Percentiles rank a stretch among this genome's conserved stretches.
Evolutionary conservation across 2,797 vertebrate species (phyloP).

Genomic region (Brachyrhaphis roseni): DNA sequence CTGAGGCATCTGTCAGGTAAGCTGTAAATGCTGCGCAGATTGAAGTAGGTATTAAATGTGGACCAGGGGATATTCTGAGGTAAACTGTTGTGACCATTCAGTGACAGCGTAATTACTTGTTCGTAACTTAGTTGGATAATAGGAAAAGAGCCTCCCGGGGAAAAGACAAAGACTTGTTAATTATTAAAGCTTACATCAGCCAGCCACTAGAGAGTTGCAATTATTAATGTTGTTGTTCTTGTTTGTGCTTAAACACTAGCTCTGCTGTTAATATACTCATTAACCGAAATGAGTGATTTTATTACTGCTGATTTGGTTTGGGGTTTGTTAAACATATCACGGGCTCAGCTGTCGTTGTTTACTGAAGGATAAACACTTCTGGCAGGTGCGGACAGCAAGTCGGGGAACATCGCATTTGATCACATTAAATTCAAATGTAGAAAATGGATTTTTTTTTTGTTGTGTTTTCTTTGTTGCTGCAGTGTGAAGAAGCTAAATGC

Average conservation of each 20-base stretch:
- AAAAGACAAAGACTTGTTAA: constrained; percentile 87
- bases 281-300: constrained; percentile 88
- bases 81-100: constrained; percentile 82
- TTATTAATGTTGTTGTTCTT: constrained; percentile 89
- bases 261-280: constrained; percentile 87
- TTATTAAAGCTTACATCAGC: constrained; percentile 89
- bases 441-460: background rate
- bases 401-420: constrained; percentile 14
- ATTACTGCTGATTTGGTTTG: constrained; percentile 85
- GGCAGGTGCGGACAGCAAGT: constrained; percentile 55
- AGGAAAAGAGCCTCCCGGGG: constrained; percentile 81
- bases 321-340: constrained; percentile 80
- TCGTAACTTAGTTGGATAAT: constrained; percentile 86
- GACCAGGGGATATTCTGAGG: constrained; percentile 67
- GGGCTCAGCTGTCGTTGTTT: constrained; percentile 73
- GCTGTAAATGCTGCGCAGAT: constrained; percentile 61
- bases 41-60: constrained; percentile 70
- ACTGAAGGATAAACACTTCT: constrained; percentile 65
- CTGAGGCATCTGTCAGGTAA: constrained; percentile 72
- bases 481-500: background rate
- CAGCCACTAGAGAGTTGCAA: constrained; percentile 84
- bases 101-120: constrained; percentile 84
- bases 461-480: background rate
- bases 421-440: constrained; percentile 10
- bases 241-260: constrained; percentile 87